Base-by-base conservation (phyloP, 2,888 invertebrate species). In the Penaeus monodon region DNA sequence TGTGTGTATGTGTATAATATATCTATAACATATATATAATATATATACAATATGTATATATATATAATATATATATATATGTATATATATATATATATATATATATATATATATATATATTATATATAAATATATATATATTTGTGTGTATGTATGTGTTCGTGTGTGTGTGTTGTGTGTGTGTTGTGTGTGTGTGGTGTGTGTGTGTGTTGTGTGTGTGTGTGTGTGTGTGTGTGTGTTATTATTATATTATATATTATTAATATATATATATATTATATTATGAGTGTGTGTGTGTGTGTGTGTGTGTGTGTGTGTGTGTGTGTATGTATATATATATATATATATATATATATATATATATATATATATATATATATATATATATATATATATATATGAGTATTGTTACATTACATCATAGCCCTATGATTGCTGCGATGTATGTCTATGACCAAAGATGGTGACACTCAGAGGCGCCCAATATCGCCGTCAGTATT, bases 181-280 rank as follows among this genome's bases (percentile, higher is more conserved):
- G 33, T n/a, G n/a, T n/a, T n/a, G n/a, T n/a, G 77, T 77, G n/a
- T n/a, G n/a, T n/a, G n/a, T n/a, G n/a, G n/a, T n/a, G n/a, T n/a
- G n/a, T n/a, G n/a, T n/a, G n/a, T n/a, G n/a, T n/a, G n/a, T n/a
- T n/a, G n/a, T n/a, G n/a, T n/a, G n/a, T n/a, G n/a, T n/a, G n/a
- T n/a, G n/a, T n/a, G n/a, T n/a, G n/a, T n/a, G n/a, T n/a, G n/a
- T n/a, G n/a, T n/a, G n/a, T n/a, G n/a, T n/a, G n/a, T n/a, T n/a
- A n/a, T n/a, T n/a, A n/a, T n/a, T n/a, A n/a, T n/a, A n/a, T n/a
- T n/a, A n/a, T n/a, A n/a, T n/a, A n/a, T n/a, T n/a, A n/a, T n/a
- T n/a, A n/a, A n/a, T n/a, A n/a, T n/a, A 79, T 79, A 79, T 79
- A 79, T 79, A 79, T 79, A 79, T 79, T n/a, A n/a, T n/a, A n/a